A percentile compares a stretch with the other conserved stretches of the same genome.
These are phyloP conservation scores for Brachypteracias leptosomus DNA, from an alignment of 2,113 vertebrate species.

Conservation along the genomic window DNA sequence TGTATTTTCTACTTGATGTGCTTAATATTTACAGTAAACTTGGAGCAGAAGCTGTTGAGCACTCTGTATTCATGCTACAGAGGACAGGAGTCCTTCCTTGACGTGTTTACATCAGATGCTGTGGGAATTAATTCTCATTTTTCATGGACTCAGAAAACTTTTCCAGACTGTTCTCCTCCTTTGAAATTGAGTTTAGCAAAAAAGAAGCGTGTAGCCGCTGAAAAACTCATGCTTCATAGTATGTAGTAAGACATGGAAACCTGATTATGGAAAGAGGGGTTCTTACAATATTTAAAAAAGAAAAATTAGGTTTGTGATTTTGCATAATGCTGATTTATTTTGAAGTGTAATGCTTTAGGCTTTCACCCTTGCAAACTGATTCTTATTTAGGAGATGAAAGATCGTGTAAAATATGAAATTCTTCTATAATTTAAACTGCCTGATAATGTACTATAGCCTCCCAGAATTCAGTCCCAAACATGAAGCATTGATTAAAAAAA, in stretches of 20 bases:
- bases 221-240: neutral
- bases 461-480: slow-evolving; percentile 13
- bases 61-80: neutral
- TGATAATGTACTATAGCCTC: neutral
- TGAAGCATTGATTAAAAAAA: slow-evolving; percentile 18
- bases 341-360: neutral
- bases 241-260: neutral
- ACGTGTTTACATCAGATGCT: neutral
- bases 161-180: neutral
- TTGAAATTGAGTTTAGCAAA: neutral
- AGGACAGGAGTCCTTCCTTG: neutral
- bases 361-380: slow-evolving; percentile 2
- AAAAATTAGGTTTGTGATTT: slow-evolving; percentile 13
- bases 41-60: neutral
- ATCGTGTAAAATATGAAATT: neutral
- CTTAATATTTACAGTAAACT: neutral
- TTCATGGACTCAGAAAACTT: neutral
- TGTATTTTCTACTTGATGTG: neutral
- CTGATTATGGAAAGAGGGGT: neutral
- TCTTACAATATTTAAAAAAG: neutral
- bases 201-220: neutral
- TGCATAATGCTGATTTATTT: slow-evolving; percentile 39
- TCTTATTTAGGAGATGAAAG: slow-evolving; percentile 41
- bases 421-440: slow-evolving; percentile 4
- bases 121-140: neutral